These are phyloP conservation scores for Macrostomum lignano DNA, from an alignment of 1,140 invertebrate genomes.

Conservation along the genomic window DNA sequence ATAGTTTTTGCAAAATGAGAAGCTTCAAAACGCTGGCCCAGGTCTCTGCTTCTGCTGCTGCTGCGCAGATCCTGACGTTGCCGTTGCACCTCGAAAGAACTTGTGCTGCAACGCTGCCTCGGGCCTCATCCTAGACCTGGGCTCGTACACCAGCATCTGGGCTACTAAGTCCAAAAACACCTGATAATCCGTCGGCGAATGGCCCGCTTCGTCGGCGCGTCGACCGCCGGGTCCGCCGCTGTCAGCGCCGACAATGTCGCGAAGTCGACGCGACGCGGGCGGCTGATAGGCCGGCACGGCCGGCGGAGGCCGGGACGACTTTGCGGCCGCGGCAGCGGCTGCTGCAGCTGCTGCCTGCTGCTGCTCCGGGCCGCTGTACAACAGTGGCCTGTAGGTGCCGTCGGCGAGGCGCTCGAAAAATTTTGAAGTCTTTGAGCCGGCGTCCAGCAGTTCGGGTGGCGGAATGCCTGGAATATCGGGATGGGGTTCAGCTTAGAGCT, in stretches of 20 bases:
- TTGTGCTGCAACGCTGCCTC: slow-evolving; percentile 65
- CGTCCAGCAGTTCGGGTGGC: slow-evolving; percentile 59
- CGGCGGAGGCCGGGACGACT: no score
- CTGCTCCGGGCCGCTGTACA: no score
- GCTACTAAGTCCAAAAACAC: slow-evolving; percentile 95
- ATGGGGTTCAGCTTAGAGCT: no score
- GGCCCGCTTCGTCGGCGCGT: slow-evolving; percentile 59
- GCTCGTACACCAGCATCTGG: slow-evolving; percentile 57
- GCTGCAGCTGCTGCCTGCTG: no score
- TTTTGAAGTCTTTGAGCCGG: slow-evolving; percentile 65
- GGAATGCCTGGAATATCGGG: no score
- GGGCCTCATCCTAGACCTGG: slow-evolving; percentile 70
- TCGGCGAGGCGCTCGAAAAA: slow-evolving; percentile 51
- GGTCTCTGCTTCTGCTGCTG: no score
- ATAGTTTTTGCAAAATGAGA: no score
- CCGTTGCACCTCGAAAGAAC: slow-evolving; percentile 1
- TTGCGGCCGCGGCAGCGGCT: no score
- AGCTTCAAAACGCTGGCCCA: no score
- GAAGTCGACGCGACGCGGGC: slow-evolving; percentile 18
- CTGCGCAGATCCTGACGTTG: no score
- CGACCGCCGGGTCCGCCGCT: slow-evolving; percentile 68
- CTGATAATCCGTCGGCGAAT: slow-evolving; percentile 78
- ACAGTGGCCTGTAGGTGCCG: no score
- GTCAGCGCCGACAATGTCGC: slow-evolving; percentile 38
- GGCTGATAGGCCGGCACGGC: slow-evolving; percentile 17